phyloP scores from a whole-genome alignment of 2,888 invertebrate species.

The Lissonota sp. region DNA sequence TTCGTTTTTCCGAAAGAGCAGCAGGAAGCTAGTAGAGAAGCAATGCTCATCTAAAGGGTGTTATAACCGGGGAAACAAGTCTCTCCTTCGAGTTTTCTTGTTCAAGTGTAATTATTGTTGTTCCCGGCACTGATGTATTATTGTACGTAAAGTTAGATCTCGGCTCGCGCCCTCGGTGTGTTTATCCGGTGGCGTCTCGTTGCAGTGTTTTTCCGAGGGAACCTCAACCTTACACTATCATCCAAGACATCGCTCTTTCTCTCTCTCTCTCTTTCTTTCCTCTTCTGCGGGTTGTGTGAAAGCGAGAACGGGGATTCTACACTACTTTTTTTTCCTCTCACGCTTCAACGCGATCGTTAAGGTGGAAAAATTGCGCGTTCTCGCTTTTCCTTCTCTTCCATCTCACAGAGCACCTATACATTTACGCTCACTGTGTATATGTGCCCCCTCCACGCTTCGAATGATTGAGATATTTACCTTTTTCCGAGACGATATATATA shows the following conservation, averaged over 20 bases:
- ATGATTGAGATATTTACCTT: background rate
- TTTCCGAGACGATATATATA: background rate
- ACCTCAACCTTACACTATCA: conserved; percentile 23
- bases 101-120: conserved; percentile 73
- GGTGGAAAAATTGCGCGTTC: conserved; percentile 63
- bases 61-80: conserved; percentile 46
- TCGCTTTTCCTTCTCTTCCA: conserved; percentile 45
- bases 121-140: conserved; percentile 72
- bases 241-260: conserved; percentile 24
- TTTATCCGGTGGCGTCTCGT: conserved; percentile 55
- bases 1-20: background rate
- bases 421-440: background rate
- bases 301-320: conserved; percentile 7
- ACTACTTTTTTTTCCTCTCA: background rate
- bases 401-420: background rate
- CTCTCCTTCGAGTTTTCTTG: conserved; percentile 67
- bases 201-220: conserved; percentile 34
- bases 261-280: background rate
- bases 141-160: conserved; percentile 46
- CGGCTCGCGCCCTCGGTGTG: conserved; percentile 30
- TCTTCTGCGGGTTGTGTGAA: conserved; percentile 33
- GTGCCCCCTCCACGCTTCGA: background rate
- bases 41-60: background rate
- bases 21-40: conserved; percentile 20
- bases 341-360: conserved; percentile 62